Evolutionary conservation across 2,888 invertebrate species (phyloP), one percentile per base, ranked within the genome.

Genomic region (Mythimna albipuncta): DNA sequence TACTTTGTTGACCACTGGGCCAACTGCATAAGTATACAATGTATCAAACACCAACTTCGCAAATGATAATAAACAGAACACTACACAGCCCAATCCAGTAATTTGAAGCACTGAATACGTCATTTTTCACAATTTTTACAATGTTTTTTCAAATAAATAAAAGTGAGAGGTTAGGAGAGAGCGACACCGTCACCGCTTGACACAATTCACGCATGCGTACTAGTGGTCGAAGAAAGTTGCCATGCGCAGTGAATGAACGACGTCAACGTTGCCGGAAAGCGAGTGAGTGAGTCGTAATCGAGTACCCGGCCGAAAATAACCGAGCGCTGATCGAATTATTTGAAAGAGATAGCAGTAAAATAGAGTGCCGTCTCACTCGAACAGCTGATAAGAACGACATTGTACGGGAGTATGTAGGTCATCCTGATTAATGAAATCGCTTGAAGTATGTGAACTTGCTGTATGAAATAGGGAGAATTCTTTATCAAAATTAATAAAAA

Each of bases 1-100:
- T 72, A 98, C 95, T 86, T 95, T 95, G 69, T 97, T 91, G 11
- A 97, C 87, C 50, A 96, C 91, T 54, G 97, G 97, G 35, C 97
- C 97, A 69, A 97, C 86, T 55, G 97, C 90, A 77, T 92, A 95
- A 35, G 86, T 90, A 81, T 94, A 95, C 69, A 95, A 68, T 13
- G 91, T 83, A 84, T 87, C 85, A 26, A 90, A 81, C 9, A 93
- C 35, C 65, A 82, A 82, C 84, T 91, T 93, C 69, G 90, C 83
- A n/a, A 92, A 63, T 79, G 85, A 86, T n/a, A 91, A 81, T 52
- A 91, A 54, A 84, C 61, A 92, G 84, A 6, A 78, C 91, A 16
- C 26, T 82, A 96, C 86, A 81, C 96, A 94, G 78, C 96, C 89
- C 54, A 97, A 86, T 54, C 96, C 97, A 13, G 96, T 85, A 89